Conservation (phyloP, 2,797 vertebrate species). For the Gymnocypris eckloni region DNA sequence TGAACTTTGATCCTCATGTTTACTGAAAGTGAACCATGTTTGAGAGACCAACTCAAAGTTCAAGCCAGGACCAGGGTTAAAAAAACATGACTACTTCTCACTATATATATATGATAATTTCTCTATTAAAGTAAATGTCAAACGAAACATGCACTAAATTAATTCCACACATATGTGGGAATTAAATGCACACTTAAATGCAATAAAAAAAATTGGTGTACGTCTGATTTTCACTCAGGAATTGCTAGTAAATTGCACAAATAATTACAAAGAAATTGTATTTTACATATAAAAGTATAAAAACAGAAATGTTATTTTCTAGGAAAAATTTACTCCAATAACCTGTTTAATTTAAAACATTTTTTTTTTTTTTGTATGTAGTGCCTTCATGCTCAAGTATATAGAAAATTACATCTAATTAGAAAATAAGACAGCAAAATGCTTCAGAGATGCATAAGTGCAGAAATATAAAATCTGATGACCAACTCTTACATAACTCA, state of each 20-base stretch:
- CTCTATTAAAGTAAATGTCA: neutral
- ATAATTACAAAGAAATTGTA: neutral
- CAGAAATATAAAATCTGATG: neutral
- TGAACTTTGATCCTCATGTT: slow-evolving; percentile 36
- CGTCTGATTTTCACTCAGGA: neutral
- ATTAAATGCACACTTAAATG: neutral
- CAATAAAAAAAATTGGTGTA: too few species aligned
- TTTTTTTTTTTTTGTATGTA: too few species aligned
- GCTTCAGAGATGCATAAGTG: too few species aligned
- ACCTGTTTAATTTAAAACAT: too few species aligned
- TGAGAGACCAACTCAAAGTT: slow-evolving; percentile 37
- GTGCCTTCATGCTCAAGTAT: too few species aligned
- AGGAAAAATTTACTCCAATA: too few species aligned
- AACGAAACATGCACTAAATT: neutral
- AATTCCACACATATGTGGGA: neutral
- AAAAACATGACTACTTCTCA: slow-evolving; percentile 10
- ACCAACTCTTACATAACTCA: neutral
- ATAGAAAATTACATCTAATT: too few species aligned
- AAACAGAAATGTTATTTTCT: too few species aligned
- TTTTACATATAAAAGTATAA: neutral
- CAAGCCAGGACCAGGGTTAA: neutral
- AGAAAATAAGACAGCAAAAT: too few species aligned
- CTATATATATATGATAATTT: neutral
- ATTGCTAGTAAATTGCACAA: neutral
- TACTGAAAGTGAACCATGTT: slow-evolving; percentile 21